These are phyloP conservation scores for Syndactyla subalaris DNA, from an alignment of 2,797 vertebrate genomes.

Conservation along the genomic window DNA sequence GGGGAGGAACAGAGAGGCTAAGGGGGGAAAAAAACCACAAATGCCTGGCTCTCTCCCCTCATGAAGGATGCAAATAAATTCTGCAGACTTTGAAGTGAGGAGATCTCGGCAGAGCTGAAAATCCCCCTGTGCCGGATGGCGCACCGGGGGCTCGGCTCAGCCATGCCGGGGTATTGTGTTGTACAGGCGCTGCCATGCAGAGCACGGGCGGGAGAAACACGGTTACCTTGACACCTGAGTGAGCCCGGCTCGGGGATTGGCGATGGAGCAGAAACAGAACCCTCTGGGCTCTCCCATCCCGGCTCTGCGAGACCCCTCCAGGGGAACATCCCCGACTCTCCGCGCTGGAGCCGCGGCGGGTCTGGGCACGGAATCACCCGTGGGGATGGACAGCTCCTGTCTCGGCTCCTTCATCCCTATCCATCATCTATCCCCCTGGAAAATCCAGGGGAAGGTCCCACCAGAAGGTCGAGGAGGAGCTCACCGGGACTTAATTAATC, in stretches of 20 bases:
- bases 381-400: rapidly evolving
- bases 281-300: not conserved
- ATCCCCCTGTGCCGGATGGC: not conserved
- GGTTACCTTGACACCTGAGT: not conserved
- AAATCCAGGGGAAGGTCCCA: not conserved
- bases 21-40: not conserved
- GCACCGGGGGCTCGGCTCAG: not conserved
- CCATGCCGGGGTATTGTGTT: not conserved
- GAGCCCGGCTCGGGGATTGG: not conserved
- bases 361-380: too few species aligned
- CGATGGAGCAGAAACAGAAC: not conserved
- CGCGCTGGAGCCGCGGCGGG: rapidly evolving
- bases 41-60: not conserved
- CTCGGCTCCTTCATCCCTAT: not conserved
- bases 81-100: not conserved
- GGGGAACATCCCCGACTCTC: not conserved
- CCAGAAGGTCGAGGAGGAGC: not conserved
- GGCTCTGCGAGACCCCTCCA: not conserved
- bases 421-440: rapidly evolving
- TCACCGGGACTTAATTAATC: not conserved
- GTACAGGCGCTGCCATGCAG: not conserved
- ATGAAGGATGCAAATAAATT: slow-evolving; percentile 13
- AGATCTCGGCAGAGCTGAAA: slow-evolving; percentile 21
- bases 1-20: not conserved
- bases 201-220: not conserved